phyloP scores from a whole-genome alignment of 2,888 invertebrate species.

The Metellina segmentata region DNA sequence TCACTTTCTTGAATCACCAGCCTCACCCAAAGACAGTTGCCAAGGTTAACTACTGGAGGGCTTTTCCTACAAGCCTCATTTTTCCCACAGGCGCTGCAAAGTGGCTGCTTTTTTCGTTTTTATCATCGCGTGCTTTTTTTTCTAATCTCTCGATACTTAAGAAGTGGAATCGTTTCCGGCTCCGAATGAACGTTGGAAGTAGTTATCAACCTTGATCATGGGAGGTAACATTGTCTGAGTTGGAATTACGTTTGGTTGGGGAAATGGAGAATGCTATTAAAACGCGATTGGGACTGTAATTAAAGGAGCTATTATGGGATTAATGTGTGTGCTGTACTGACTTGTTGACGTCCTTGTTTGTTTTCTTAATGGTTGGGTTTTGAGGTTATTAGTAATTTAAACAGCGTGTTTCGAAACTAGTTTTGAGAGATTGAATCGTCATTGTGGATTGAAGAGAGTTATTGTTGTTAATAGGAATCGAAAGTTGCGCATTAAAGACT shows the following conservation, averaged over 20 bases:
- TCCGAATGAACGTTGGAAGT: background rate
- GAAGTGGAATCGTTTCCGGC: slow-evolving; percentile 10
- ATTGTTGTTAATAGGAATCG: too few species aligned
- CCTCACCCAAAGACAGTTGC: slow-evolving; percentile 11
- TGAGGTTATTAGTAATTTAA: background rate
- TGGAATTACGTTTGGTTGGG: background rate
- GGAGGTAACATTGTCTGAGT: background rate
- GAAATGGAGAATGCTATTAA: background rate
- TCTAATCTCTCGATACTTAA: background rate
- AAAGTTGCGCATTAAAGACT: too few species aligned
- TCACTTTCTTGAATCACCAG: background rate
- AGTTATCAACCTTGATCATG: slow-evolving; percentile 24
- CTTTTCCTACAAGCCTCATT: slow-evolving; percentile 44
- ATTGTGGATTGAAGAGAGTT: too few species aligned
- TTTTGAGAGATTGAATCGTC: too few species aligned
- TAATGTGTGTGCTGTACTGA: too few species aligned
- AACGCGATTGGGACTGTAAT: background rate
- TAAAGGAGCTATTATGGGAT: background rate
- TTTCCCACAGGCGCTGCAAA: background rate
- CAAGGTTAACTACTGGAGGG: slow-evolving; percentile 63
- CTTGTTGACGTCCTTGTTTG: background rate
- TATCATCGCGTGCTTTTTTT: background rate
- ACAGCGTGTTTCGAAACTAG: too few species aligned
- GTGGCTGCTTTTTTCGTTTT: background rate
- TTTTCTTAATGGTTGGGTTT: background rate